Conservation (phyloP, 2,113 vertebrate species). For the Chelonoidis abingdonii region DNA sequence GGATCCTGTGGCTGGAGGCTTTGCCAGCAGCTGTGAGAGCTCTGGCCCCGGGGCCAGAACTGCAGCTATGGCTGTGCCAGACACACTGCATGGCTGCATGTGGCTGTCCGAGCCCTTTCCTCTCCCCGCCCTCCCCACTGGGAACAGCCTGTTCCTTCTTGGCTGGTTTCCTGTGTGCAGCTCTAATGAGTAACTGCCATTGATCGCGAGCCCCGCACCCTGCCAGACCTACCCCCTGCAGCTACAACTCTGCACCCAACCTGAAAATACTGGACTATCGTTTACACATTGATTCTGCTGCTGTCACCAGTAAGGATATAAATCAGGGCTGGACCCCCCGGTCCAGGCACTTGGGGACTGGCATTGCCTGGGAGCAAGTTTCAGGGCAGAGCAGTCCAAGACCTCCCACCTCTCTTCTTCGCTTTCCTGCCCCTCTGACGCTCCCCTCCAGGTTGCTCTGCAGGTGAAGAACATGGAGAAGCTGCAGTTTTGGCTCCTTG, state of each 20-base stretch:
- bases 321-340: background rate
- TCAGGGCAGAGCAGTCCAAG: too few species aligned
- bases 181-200: background rate
- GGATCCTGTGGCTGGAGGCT: too few species aligned
- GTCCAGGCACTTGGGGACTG: fast-evolving
- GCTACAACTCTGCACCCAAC: background rate
- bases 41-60: too few species aligned
- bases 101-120: too few species aligned
- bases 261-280: background rate
- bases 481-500: background rate
- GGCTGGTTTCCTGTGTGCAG: too few species aligned
- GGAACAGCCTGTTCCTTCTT: too few species aligned
- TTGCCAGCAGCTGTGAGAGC: too few species aligned
- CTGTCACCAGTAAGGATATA: background rate
- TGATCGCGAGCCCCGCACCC: too few species aligned
- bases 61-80: too few species aligned
- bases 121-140: fast-evolving
- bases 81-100: too few species aligned
- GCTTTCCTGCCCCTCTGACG: too few species aligned
- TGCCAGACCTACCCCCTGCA: background rate
- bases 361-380: background rate
- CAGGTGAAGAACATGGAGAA: background rate
- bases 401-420: background rate
- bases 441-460: background rate
- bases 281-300: background rate